Conservation (phyloP, 2,113 vertebrate species). For the Gavialis gangeticus region DNA sequence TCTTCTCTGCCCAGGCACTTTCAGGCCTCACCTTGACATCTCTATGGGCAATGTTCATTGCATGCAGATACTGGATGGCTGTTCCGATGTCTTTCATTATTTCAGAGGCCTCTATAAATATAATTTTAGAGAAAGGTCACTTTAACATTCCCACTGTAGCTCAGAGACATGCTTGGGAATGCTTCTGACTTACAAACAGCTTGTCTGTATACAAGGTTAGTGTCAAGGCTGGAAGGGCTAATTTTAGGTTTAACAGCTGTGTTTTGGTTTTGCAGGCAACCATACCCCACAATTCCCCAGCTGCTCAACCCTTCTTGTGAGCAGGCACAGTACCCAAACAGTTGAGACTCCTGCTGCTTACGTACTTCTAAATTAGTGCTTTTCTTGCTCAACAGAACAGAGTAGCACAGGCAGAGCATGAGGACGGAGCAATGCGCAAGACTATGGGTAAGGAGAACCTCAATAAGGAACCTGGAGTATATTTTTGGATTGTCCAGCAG, state of each 20-base stretch:
- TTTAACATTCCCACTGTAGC: constrained; percentile 64
- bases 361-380: not conserved
- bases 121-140: constrained; percentile 70
- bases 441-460: not conserved
- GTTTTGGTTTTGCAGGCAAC: constrained; percentile 66
- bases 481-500: not conserved
- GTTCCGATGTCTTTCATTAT: constrained; percentile 96
- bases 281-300: not conserved
- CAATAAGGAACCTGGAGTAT: not conserved
- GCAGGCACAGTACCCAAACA: not conserved
- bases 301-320: constrained; percentile 49
- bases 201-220: constrained; percentile 57
- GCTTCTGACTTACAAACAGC: constrained; percentile 60
- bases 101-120: constrained; percentile 90
- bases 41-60: constrained; percentile 93
- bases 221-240: constrained; percentile 44
- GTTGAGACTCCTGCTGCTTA: not conserved
- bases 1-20: not conserved
- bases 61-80: constrained; percentile 93
- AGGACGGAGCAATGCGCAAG: not conserved
- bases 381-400: constrained; percentile 24
- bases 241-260: constrained; percentile 68
- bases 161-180: constrained; percentile 49
- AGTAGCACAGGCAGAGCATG: constrained; percentile 11
- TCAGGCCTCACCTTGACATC: constrained; percentile 91